Evolutionary conservation across 1,140 invertebrate genomes (phyloP).

Genomic region (Dendroctonus ponderosae): DNA sequence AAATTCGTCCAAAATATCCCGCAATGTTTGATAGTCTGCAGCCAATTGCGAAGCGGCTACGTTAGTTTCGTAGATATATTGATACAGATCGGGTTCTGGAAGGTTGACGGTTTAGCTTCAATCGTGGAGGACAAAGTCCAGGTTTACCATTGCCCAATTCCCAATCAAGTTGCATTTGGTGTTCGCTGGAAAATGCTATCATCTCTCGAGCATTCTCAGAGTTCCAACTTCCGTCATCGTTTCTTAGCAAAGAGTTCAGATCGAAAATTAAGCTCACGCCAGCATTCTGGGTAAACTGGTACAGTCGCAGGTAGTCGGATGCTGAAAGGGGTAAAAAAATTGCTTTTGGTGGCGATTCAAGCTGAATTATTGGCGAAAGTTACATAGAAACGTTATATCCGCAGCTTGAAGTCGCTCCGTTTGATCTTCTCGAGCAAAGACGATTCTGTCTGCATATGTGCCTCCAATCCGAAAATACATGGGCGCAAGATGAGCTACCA

Average conservation of each 20-base stretch:
- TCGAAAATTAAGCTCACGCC: constrained; percentile 56
- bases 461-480: constrained; percentile 65
- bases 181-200: constrained; percentile 58
- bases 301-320: constrained; percentile 58
- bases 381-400: constrained; percentile 9
- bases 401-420: neutral
- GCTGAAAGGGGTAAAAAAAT: constrained; percentile 26
- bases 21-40: constrained; percentile 61
- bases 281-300: constrained; percentile 57
- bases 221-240: constrained; percentile 60
- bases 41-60: constrained; percentile 60
- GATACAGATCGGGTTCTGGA: constrained; percentile 66
- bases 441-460: constrained; percentile 54
- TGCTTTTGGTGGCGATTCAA: neutral
- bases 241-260: constrained; percentile 64
- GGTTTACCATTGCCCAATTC: constrained; percentile 70
- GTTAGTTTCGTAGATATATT: constrained; percentile 59
- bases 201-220: constrained; percentile 61
- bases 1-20: constrained; percentile 55
- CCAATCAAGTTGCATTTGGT: constrained; percentile 61
- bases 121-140: neutral
- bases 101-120: neutral
- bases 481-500: constrained; percentile 45
- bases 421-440: constrained; percentile 2
- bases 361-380: neutral